Conservation (phyloP, 2,113 vertebrate species). For the Hymenochirus boettgeri region DNA sequence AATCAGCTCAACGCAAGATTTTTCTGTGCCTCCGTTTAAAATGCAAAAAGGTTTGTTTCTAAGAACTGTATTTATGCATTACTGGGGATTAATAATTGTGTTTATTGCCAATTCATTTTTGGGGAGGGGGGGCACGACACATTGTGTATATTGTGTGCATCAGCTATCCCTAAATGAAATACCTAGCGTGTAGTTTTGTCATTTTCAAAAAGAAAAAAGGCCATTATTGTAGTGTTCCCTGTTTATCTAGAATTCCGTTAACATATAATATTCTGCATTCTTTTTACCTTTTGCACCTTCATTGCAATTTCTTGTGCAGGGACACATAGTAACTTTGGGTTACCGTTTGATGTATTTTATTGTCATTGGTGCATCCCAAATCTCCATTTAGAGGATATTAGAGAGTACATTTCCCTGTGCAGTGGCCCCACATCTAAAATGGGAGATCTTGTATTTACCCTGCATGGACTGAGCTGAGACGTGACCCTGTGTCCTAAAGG, state of each 20-base stretch:
- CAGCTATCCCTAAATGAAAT: constrained; percentile 21
- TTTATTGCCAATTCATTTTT: constrained; percentile 4
- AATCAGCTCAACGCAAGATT: constrained; percentile 35
- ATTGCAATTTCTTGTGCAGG: constrained; percentile 10
- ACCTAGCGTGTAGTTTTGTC: constrained; percentile 15
- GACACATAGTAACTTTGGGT: constrained; percentile 2
- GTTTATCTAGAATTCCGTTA: constrained; percentile 26
- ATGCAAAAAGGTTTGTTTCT: constrained; percentile 25
- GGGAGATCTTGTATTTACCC: constrained; percentile 43
- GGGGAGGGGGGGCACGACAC: constrained; percentile 6
- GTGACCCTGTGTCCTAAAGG: constrained; percentile 51
- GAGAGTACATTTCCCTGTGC: constrained; percentile 35
- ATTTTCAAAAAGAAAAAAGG: neutral
- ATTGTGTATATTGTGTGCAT: constrained; percentile 10
- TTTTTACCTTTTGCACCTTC: constrained; percentile 12
- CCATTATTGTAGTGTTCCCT: neutral
- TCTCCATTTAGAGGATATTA: constrained; percentile 40
- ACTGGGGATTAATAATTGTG: constrained; percentile 4
- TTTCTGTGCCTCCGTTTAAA: constrained; percentile 21
- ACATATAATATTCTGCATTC: constrained; percentile 5
- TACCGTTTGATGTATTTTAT: constrained; percentile 17
- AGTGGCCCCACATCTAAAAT: constrained; percentile 36
- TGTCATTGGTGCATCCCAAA: constrained; percentile 29
- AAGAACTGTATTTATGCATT: constrained; percentile 17
- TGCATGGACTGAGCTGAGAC: constrained; percentile 42